A percentile compares a stretch with the other conserved stretches of the same genome.
Conservation (phyloP, 2,888 invertebrate species). For the Callosobruchus maculatus region DNA sequence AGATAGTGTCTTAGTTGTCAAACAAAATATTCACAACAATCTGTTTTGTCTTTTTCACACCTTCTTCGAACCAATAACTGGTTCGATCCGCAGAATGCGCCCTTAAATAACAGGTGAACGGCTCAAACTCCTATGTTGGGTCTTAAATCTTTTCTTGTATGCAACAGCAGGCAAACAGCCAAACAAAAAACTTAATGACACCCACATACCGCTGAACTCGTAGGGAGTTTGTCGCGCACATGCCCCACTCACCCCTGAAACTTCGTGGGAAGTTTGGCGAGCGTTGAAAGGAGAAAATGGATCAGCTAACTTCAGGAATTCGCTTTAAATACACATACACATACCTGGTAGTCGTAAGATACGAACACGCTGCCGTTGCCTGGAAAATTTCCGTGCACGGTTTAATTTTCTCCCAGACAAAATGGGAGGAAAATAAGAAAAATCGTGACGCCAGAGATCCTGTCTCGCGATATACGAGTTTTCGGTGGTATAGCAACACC, state of each 20-base stretch:
- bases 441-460: not conserved
- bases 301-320: constrained; percentile 16
- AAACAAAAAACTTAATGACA: not conserved
- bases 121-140: too few species aligned
- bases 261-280: constrained; percentile 9
- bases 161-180: not conserved
- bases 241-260: constrained; percentile 7
- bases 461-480: not conserved
- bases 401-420: not conserved
- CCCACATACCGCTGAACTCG: not conserved
- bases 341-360: constrained; percentile 15
- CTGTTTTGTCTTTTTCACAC: too few species aligned
- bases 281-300: constrained; percentile 18
- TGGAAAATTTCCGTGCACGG: constrained; percentile 4
- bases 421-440: not conserved
- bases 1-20: too few species aligned
- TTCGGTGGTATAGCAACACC: not conserved
- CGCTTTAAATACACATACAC: constrained; percentile 17
- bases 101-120: too few species aligned
- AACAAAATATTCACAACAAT: too few species aligned
- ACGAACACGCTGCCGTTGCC: constrained; percentile 1
- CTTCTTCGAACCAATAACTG: too few species aligned
- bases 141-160: not conserved
- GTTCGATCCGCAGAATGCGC: too few species aligned
- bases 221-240: not conserved